These are phyloP conservation scores for Tringa solitaria DNA, from an alignment of 2,113 vertebrate species.

Conservation along the genomic window DNA sequence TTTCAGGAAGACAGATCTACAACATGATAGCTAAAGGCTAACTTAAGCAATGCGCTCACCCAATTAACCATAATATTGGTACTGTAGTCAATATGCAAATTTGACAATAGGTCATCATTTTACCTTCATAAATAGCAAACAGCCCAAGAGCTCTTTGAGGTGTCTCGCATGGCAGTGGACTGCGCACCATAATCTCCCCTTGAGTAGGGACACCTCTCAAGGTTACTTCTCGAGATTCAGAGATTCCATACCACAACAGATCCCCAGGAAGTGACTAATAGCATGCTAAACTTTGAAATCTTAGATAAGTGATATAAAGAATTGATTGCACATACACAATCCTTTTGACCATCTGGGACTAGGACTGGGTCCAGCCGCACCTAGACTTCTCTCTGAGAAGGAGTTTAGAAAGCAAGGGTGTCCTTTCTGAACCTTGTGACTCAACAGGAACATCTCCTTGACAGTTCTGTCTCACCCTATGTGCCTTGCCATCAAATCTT, in stretches of 20 bases:
- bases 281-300: no score
- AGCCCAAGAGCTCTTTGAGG: not conserved
- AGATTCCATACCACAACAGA: not conserved
- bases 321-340: no score
- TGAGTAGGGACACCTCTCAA: not conserved
- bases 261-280: not conserved
- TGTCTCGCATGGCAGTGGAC: not conserved
- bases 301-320: no score
- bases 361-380: no score
- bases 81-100: not conserved
- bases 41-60: not conserved
- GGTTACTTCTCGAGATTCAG: not conserved
- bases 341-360: no score
- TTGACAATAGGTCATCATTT: not conserved
- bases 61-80: not conserved
- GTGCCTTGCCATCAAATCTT: no score
- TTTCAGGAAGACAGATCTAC: not conserved
- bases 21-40: not conserved
- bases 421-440: no score
- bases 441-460: no score
- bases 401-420: no score
- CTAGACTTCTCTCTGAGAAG: no score
- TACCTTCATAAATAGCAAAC: not conserved
- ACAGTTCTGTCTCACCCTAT: no score
- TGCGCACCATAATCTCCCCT: not conserved